Conservation (phyloP, 2,888 invertebrate species). For the Pimpla rufipes region DNA sequence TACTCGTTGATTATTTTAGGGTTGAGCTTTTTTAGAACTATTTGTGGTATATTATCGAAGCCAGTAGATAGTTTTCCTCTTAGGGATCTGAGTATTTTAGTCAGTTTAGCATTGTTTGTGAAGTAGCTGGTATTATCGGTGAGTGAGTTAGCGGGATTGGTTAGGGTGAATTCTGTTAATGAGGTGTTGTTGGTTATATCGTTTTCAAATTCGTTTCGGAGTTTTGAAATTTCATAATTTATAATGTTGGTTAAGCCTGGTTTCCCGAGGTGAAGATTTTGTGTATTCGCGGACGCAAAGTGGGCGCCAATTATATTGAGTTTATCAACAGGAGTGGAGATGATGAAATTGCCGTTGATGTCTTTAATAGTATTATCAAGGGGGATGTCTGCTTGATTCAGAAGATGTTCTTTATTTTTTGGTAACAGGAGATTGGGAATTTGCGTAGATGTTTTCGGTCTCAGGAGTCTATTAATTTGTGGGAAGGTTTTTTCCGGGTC, state of each 20-base stretch:
- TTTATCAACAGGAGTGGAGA: constrained; percentile 15
- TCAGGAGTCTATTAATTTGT: constrained; percentile 30
- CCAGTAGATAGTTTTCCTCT: constrained; percentile 30
- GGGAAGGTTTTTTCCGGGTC: constrained; percentile 27
- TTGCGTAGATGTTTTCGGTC: constrained; percentile 12
- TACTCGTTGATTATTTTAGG: constrained; percentile 28
- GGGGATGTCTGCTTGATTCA: constrained; percentile 2
- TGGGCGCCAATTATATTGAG: constrained; percentile 30
- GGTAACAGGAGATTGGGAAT: constrained; percentile 6
- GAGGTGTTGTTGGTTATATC: background rate
- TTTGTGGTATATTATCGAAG: constrained; percentile 54
- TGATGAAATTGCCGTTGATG: background rate
- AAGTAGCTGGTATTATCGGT: background rate
- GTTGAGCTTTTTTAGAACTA: constrained; percentile 56
- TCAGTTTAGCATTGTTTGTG: background rate
- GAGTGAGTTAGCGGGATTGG: background rate
- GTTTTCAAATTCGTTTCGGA: constrained; percentile 6
- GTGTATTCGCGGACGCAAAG: constrained; percentile 34
- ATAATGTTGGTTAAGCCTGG: background rate
- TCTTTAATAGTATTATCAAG: background rate
- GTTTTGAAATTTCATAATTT: background rate
- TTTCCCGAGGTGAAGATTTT: constrained; percentile 34
- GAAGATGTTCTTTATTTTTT: background rate
- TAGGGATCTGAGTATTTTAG: background rate
- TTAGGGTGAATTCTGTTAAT: background rate